These are phyloP conservation scores for Bolborhynchus lineola DNA, from an alignment of 2,113 vertebrate genomes.

Conservation along the genomic window DNA sequence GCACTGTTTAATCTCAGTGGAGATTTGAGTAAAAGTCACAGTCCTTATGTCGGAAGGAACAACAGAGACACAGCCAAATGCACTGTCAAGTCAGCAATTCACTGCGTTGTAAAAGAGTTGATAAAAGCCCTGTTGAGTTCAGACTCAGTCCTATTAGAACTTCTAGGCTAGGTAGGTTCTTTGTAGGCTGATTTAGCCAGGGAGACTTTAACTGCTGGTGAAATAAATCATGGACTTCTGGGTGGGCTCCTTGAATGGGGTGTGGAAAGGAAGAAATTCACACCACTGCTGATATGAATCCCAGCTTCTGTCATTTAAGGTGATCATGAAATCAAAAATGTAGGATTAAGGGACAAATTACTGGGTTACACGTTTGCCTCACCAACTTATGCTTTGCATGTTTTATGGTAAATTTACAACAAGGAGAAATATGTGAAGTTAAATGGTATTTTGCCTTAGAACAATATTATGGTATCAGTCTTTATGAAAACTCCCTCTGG, in stretches of 20 bases:
- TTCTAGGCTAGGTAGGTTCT: background rate
- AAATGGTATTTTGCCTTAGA: background rate
- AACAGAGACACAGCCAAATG: background rate
- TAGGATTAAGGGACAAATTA: background rate
- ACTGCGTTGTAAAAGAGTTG: background rate
- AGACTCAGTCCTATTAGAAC: background rate
- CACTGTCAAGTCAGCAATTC: background rate
- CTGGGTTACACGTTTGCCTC: background rate
- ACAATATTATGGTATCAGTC: background rate
- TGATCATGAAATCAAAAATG: background rate
- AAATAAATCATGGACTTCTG: background rate
- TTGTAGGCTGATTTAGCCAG: accelerated
- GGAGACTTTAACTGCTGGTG: background rate
- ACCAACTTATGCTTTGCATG: background rate
- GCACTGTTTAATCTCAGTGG: background rate
- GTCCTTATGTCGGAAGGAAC: background rate
- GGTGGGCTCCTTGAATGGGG: background rate
- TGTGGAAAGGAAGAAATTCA: background rate
- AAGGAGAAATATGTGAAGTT: background rate
- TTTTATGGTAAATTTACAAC: background rate
- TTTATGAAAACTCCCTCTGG: background rate
- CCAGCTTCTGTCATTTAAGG: background rate
- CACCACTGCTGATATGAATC: background rate
- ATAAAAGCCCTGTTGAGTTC: background rate
- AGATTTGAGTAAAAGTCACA: background rate